Evolutionary conservation across 2,888 invertebrate genomes (phyloP), one percentile per base, ranked within the genome.

Genomic region (Lasioglossum calceatum): DNA sequence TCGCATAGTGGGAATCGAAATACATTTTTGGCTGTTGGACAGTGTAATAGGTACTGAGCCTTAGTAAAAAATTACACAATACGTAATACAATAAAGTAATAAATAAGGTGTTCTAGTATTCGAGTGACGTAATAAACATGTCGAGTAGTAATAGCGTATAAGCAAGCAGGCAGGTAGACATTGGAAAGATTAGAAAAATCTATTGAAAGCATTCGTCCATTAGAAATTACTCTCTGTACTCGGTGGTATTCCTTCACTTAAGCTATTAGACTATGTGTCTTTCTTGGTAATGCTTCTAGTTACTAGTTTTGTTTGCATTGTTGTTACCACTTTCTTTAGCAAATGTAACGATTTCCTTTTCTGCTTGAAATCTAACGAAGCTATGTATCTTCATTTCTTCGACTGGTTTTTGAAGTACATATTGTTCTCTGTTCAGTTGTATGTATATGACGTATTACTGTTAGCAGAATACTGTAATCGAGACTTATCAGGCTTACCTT

Each of bases 401-500:
- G n/a, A 79, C 61, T 16, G 64, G 73, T 74, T 74, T 10, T 23
- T 74, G 74, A 64, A 64, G 74, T n/a, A n/a, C n/a, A n/a, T 74
- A 79, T 74, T 12, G 27, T 74, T 16, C 47, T 61, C 23, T 67
- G n/a, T 36, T 74, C 70, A 23, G 67, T 32, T n/a, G n/a, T n/a
- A n/a, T 23, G 75, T 32, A 39, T 27, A 74, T 2, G 19, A 7
- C 23, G 8, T 61, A 50, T 50, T 80, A 54, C 50, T 36, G 27
- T 39, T 19, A 32, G 50, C 39, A 50, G 32, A 10, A 61, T 42
- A n/a, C 32, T 73, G 23, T 14, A 19, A 36, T 50, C 27, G 39
- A 42, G 42, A 32, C 7, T 61, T 27, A 73, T 16, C 32, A 23
- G 44, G 64, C 36, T 36, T 50, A 39, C 27, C 64, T 50, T 75